Evolutionary conservation across 2,888 invertebrate species (phyloP).

Genomic region (Agonopterix arenella): DNA sequence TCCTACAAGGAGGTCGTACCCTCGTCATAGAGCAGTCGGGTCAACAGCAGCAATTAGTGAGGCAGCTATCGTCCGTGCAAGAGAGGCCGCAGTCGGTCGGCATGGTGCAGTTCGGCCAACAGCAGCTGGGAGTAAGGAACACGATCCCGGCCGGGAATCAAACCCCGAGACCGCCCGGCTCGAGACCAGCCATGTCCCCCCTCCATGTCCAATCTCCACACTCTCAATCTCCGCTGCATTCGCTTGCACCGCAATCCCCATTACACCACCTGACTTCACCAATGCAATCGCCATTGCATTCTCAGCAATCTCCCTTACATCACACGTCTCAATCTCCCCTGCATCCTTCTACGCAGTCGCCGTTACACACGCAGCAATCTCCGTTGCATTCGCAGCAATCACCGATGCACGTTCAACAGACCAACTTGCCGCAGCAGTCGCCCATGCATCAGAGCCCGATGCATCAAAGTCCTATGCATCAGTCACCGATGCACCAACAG

Average conservation of each 20-base stretch:
- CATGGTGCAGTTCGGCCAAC: constrained; percentile 55
- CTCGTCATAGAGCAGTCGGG: constrained; percentile 64
- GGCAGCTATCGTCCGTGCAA: constrained; percentile 48
- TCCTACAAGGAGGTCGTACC: constrained; percentile 56
- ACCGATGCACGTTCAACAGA: constrained; percentile 53
- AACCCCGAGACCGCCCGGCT: constrained; percentile 36
- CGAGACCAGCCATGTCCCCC: constrained; percentile 60
- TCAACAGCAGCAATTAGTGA: constrained; percentile 49
- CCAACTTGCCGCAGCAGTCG: constrained; percentile 43
- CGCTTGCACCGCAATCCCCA: constrained; percentile 44
- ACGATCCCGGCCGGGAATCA: constrained; percentile 32
- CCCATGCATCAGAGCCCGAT: constrained; percentile 53
- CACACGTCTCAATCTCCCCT: constrained; percentile 58
- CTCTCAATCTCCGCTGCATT: constrained; percentile 42
- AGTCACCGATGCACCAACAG: constrained; percentile 17
- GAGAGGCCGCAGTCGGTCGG: constrained; percentile 46
- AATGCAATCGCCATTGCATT: constrained; percentile 60
- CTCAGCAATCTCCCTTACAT: constrained; percentile 57
- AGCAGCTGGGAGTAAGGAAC: constrained; percentile 28
- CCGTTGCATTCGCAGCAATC: constrained; percentile 60
- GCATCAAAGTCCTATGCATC: constrained; percentile 45
- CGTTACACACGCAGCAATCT: constrained; percentile 56
- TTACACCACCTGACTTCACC: constrained; percentile 47
- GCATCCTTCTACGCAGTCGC: constrained; percentile 57
- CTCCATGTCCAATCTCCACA: constrained; percentile 55